Evolutionary conservation across 2,888 invertebrate species (phyloP), one percentile per base, ranked within the genome.

Genomic region (Eristalis intricaria): DNA sequence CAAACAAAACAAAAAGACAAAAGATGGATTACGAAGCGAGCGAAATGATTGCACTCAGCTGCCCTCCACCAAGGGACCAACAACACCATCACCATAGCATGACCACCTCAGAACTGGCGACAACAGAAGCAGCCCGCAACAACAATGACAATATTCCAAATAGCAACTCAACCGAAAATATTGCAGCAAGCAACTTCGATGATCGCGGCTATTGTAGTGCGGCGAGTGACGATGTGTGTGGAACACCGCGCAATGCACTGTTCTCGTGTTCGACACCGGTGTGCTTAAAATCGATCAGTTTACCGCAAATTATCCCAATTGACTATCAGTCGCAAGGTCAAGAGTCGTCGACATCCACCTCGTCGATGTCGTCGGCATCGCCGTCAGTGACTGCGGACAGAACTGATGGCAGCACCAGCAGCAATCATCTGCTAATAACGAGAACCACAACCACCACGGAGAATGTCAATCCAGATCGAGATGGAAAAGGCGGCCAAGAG

Each of bases 241-340:
- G 38, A 58, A 29, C 94, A 93, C 94, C 93, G 92, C 94, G 92
- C 93, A 94, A 88, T 89, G 90, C 90, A 4, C 88, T 90, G 64
- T 90, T 90, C 75, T 90, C 90, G 80, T 90, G 90, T 71, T 87
- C 89, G 43, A 89, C 89, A 64, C 90, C 90, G 43, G 90, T 89
- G 23, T 89, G 90, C 74, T 88, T 90, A 75, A 90, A 89, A 82
- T 86, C 84, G 26, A 81, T 70, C 63, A 76, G 87, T 63, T 77
- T 78, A 70, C 90, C 90, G 66, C 84, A 89, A 83, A 80, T 89
- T 23, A 71, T 90, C 73, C 90, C 90, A 74, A 65, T 85, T 64
- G 88, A 88, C 68, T 87, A 79, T 43, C 71, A 76, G 23, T 32
- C 35, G 50, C 77, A 88, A 71, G 82, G 86, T 83, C 86, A 88